Conservation (phyloP, 2,888 invertebrate species). For the Drosophila monieri region DNA sequence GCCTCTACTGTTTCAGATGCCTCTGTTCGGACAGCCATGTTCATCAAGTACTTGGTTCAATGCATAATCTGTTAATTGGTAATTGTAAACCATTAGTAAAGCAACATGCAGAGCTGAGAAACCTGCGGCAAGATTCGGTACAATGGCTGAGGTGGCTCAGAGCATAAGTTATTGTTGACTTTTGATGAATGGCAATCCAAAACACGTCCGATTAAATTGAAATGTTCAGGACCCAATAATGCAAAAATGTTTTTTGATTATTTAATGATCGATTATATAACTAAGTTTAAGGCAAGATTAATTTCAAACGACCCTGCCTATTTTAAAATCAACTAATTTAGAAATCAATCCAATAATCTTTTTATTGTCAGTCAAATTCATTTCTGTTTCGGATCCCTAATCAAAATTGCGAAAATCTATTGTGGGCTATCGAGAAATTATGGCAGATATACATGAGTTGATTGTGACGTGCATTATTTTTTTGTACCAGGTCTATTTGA, state of each 20-base stretch:
- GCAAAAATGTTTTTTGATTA: not conserved
- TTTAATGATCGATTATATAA: no score
- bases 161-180: conserved; percentile 13
- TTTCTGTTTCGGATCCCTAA: conserved; percentile 3
- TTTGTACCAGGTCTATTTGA: conserved; percentile 26
- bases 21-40: not conserved
- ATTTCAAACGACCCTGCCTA: no score
- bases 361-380: conserved; percentile 14
- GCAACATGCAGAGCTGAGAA: conserved; percentile 10
- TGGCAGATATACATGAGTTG: conserved; percentile 47
- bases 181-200: conserved; percentile 5
- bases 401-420: conserved; percentile 8
- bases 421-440: not conserved
- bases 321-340: not conserved
- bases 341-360: conserved; percentile 1
- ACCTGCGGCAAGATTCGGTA: conserved; percentile 45
- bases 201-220: not conserved
- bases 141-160: conserved; percentile 29
- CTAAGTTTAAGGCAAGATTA: no score
- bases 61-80: conserved; percentile 59
- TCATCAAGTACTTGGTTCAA: conserved; percentile 29
- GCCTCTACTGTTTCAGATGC: not conserved
- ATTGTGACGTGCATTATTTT: conserved; percentile 37
- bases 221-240: not conserved
- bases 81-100: conserved; percentile 50